phyloP scores from a whole-genome alignment of 2,888 invertebrate genomes.

The Ethmia dodecea region DNA sequence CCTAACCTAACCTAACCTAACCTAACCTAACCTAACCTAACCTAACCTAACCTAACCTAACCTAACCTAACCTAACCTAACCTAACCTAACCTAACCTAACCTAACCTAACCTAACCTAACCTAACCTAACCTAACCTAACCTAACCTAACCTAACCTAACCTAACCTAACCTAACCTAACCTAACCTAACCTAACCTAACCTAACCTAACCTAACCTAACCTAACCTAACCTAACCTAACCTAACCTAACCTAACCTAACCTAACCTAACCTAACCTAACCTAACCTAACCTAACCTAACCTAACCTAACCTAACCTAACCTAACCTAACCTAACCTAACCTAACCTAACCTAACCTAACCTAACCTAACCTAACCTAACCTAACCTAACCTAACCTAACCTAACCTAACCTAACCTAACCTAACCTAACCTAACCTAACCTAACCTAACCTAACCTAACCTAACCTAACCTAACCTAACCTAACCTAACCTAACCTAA shows the following conservation, averaged over 20 bases:
- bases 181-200: constrained; percentile 8
- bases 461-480: constrained; percentile 11
- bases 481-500: constrained; percentile 9
- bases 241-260: constrained; percentile 15
- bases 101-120: not conserved
- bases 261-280: constrained; percentile 15
- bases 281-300: constrained; percentile 12
- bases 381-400: constrained; percentile 10
- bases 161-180: not conserved
- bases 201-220: constrained; percentile 12
- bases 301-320: constrained; percentile 13
- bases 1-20: not conserved
- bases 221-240: constrained; percentile 15
- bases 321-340: constrained; percentile 13
- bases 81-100: not conserved
- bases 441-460: constrained; percentile 10
- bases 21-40: not conserved
- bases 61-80: not conserved
- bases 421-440: constrained; percentile 11
- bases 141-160: not conserved
- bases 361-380: constrained; percentile 12
- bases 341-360: constrained; percentile 14
- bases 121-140: not conserved
- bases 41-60: not conserved
- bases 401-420: constrained; percentile 8